phyloP scores from a whole-genome alignment of 2,113 vertebrate genomes.

The Rhynchomys soricoides region DNA sequence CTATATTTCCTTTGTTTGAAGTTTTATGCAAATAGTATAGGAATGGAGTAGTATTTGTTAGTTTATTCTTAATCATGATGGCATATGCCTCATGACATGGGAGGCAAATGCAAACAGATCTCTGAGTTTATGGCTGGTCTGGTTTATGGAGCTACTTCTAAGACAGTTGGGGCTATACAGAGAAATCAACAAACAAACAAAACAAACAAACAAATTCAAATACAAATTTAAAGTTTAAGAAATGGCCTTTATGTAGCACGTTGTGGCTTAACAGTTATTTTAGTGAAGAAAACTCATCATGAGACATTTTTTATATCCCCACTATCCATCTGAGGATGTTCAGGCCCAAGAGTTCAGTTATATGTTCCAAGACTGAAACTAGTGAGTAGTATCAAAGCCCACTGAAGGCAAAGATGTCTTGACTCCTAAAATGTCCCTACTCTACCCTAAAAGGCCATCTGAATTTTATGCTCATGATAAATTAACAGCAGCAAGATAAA shows the following conservation, averaged over 20 bases:
- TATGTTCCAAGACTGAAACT: background rate
- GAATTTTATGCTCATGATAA: background rate
- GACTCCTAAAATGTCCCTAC: background rate
- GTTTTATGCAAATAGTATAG: slow-evolving; percentile 4
- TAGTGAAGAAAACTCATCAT: background rate
- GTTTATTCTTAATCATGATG: background rate
- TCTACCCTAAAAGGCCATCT: background rate
- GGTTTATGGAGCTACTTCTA: background rate
- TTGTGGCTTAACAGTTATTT: background rate
- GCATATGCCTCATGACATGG: background rate
- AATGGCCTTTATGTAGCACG: background rate
- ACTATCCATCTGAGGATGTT: background rate
- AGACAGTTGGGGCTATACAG: background rate
- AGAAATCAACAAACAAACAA: background rate
- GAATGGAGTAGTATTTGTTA: background rate
- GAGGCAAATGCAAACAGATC: background rate
- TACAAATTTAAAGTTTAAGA: background rate
- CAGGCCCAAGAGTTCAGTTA: background rate
- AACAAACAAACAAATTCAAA: too few species aligned
- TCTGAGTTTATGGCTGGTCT: background rate
- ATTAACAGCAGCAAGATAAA: background rate
- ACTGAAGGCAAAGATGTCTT: background rate
- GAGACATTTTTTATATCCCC: background rate
- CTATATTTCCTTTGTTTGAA: background rate
- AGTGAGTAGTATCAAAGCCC: background rate